These are phyloP conservation scores for Cinclus mexicanus DNA, from an alignment of 2,113 vertebrate genomes.

Conservation along the genomic window DNA sequence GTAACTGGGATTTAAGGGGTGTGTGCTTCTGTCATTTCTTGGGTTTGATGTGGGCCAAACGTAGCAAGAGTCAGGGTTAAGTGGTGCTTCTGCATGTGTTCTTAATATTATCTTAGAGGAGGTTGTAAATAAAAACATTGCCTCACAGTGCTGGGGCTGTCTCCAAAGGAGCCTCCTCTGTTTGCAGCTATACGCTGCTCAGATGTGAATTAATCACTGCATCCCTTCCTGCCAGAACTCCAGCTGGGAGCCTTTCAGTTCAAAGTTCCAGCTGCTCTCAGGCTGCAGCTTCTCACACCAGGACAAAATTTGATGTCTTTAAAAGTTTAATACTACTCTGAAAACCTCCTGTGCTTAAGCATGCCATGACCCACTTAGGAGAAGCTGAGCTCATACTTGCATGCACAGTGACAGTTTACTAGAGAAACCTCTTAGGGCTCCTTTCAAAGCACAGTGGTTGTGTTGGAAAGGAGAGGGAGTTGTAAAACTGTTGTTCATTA, in stretches of 20 bases:
- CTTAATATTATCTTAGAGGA: neutral
- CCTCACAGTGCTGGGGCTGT: neutral
- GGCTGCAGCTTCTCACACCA: slow-evolving; percentile 2
- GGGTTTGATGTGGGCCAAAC: neutral
- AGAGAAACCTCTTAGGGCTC: neutral
- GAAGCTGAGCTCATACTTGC: neutral
- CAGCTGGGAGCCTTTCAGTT: slow-evolving; percentile 11
- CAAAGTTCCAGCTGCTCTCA: slow-evolving; percentile 28
- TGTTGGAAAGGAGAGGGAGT: neutral
- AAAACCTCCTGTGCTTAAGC: neutral
- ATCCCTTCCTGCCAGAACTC: neutral
- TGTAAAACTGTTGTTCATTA: slow-evolving; percentile 8
- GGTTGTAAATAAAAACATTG: slow-evolving; percentile 9
- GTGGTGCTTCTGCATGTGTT: neutral
- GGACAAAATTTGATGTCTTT: neutral
- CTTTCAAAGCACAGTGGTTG: slow-evolving; percentile 41
- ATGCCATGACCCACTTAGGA: neutral
- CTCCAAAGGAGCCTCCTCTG: neutral
- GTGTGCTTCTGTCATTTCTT: neutral
- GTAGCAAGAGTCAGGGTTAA: neutral
- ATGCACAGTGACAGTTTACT: neutral
- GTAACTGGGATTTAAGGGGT: neutral
- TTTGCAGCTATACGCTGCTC: neutral
- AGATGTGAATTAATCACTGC: slow-evolving; percentile 13
- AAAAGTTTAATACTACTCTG: slow-evolving; percentile 31